These are phyloP conservation scores for Callosobruchus maculatus DNA, from an alignment of 2,888 invertebrate species.

Conservation along the genomic window DNA sequence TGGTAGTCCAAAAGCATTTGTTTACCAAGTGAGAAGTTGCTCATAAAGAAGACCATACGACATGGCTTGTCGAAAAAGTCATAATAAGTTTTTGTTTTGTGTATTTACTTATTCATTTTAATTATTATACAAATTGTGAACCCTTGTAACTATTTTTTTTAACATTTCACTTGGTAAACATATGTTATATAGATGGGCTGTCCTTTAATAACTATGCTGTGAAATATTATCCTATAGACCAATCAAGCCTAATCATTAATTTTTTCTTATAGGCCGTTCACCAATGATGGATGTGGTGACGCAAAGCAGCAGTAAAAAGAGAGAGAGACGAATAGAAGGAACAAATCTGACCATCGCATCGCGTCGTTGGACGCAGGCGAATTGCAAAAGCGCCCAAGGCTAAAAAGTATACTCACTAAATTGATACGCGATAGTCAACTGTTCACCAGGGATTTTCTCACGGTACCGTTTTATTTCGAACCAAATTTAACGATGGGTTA, in stretches of 20 bases:
- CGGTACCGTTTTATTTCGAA: slow-evolving; percentile 28
- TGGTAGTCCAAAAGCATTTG: too few relatives aligned
- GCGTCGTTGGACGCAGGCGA: background rate
- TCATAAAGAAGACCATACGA: too few relatives aligned
- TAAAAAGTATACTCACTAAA: slow-evolving; percentile 14
- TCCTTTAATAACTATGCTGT: too few relatives aligned
- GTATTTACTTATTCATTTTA: too few relatives aligned
- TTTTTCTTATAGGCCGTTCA: background rate
- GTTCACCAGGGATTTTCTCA: slow-evolving; percentile 24
- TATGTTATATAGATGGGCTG: too few relatives aligned
- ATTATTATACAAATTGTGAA: too few relatives aligned
- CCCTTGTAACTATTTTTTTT: too few relatives aligned
- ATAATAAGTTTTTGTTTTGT: too few relatives aligned
- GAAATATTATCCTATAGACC: background rate
- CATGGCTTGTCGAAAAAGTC: too few relatives aligned
- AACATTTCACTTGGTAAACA: too few relatives aligned
- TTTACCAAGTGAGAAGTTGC: too few relatives aligned
- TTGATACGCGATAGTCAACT: slow-evolving; percentile 20
- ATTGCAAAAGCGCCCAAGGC: background rate
- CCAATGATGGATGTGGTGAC: background rate
- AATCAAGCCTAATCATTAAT: background rate
- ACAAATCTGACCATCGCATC: background rate
- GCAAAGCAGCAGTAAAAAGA: background rate
- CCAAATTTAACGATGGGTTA: slow-evolving; percentile 32
- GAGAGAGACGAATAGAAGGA: background rate